These are phyloP conservation scores for Colistium nudipinnis DNA, from an alignment of 2,113 vertebrate species.

Conservation along the genomic window DNA sequence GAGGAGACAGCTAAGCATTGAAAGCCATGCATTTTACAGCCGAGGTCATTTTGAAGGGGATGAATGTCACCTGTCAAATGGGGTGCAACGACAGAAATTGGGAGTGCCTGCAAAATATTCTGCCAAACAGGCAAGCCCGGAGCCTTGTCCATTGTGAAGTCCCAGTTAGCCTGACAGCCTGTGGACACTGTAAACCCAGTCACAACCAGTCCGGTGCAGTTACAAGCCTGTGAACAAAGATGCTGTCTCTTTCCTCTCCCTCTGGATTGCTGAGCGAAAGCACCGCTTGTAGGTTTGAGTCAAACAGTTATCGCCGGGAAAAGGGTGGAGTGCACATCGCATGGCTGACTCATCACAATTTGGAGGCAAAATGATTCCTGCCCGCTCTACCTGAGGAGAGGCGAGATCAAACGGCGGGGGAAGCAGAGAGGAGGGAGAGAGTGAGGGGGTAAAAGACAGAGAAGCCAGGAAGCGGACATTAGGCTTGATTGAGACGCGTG, in stretches of 20 bases:
- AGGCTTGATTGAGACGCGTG: conserved; percentile 79
- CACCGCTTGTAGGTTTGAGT: conserved; percentile 70
- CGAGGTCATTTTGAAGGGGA: conserved; percentile 16
- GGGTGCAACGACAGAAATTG: conserved; percentile 21
- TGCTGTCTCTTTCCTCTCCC: conserved; percentile 58
- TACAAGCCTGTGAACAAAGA: conserved; percentile 71
- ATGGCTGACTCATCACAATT: conserved; percentile 81
- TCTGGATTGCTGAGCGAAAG: conserved; percentile 70
- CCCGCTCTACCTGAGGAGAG: conserved; percentile 48
- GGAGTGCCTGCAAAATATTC: conserved; percentile 35
- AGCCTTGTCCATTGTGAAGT: conserved; percentile 50
- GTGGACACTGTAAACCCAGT: conserved; percentile 65
- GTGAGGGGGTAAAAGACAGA: conserved; percentile 43
- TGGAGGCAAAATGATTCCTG: conserved; percentile 67
- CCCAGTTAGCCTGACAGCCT: conserved; percentile 69
- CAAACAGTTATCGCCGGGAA: conserved; percentile 65
- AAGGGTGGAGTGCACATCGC: conserved; percentile 60
- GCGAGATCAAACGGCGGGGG: conserved; percentile 15
- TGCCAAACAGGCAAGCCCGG: conserved; percentile 49
- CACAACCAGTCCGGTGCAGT: conserved; percentile 56
- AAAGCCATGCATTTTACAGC: not conserved
- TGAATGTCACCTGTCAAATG: conserved; percentile 42
- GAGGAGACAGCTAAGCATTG: not conserved
- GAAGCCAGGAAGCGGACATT: conserved; percentile 55
- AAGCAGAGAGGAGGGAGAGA: conserved; percentile 17